Evolutionary conservation across 2,797 vertebrate species (phyloP).

Genomic region (Gephyroberyx darwinii): DNA sequence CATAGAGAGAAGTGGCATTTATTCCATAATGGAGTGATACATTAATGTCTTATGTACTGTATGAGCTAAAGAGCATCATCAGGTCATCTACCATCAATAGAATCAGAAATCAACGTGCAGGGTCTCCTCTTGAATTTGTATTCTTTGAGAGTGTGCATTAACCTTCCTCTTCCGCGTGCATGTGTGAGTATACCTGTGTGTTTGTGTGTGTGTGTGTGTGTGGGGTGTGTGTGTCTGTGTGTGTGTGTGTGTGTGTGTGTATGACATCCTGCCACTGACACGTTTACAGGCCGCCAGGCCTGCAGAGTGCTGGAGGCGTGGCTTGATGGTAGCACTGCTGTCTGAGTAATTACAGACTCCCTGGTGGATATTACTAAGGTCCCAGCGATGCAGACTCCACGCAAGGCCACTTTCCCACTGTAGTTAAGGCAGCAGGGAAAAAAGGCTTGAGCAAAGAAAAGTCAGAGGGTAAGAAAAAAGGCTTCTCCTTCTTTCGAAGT

Average conservation of each 20-base stretch:
- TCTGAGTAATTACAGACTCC: conserved; percentile 88
- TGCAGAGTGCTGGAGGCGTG: conserved; percentile 72
- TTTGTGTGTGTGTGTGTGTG: conserved; percentile 8
- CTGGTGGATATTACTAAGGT: conserved; percentile 84
- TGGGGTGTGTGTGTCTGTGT: conserved; percentile 28
- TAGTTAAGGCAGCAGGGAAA: conserved; percentile 50
- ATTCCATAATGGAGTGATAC: background rate
- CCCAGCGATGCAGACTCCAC: conserved; percentile 73
- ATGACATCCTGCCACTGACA: conserved; percentile 80
- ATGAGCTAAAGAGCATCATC: conserved; percentile 13
- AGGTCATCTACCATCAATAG: conserved; percentile 19
- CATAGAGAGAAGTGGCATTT: conserved; percentile 7
- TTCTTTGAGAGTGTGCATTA: conserved; percentile 28
- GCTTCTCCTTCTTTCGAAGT: conserved; percentile 42
- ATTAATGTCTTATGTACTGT: conserved; percentile 9
- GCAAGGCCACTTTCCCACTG: conserved; percentile 67
- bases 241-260: conserved; percentile 42
- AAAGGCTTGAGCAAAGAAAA: conserved; percentile 58
- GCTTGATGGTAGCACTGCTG: conserved; percentile 79
- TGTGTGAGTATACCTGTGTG: background rate
- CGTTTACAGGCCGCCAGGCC: conserved; percentile 69
- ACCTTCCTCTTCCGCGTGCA: conserved; percentile 17
- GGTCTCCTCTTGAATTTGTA: conserved; percentile 14
- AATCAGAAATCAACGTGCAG: conserved; percentile 10
- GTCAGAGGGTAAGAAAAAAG: conserved; percentile 61